Evolutionary conservation across 2,888 invertebrate genomes (phyloP).

Genomic region (Yponomeuta malinellus): DNA sequence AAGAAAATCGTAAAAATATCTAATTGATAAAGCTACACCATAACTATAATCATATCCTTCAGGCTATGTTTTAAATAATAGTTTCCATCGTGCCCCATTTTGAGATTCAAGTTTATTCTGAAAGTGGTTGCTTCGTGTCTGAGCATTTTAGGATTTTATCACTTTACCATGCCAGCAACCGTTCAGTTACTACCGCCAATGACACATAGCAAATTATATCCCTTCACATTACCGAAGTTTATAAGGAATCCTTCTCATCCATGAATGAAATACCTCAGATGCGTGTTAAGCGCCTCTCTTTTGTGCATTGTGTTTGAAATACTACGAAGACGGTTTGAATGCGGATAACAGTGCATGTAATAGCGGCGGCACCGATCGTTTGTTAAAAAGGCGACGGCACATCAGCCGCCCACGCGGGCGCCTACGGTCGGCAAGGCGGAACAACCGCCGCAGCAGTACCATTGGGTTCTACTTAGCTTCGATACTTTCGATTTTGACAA

Average conservation of each 20-base stretch:
- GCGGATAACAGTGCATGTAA: not conserved
- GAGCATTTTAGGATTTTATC: not conserved
- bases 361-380: not conserved
- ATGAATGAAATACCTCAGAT: not conserved
- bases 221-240: not conserved
- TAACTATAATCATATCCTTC: too few relatives aligned
- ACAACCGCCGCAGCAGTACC: slow-evolving; percentile 29
- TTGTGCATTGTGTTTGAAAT: not conserved
- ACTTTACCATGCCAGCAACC: not conserved
- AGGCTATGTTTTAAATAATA: too few relatives aligned
- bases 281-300: not conserved
- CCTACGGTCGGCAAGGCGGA: slow-evolving; percentile 56
- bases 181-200: too few relatives aligned
- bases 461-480: too few relatives aligned
- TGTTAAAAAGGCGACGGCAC: slow-evolving; percentile 7
- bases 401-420: slow-evolving; percentile 48
- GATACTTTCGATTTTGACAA: too few relatives aligned
- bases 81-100: too few relatives aligned
- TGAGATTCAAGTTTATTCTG: too few relatives aligned
- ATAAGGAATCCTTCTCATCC: not conserved
- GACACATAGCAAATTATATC: too few relatives aligned
- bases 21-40: too few relatives aligned
- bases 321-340: not conserved
- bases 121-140: not conserved
- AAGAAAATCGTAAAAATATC: too few relatives aligned